Evolutionary conservation across 2,797 vertebrate genomes (phyloP).

Genomic region (Danionella dracula): DNA sequence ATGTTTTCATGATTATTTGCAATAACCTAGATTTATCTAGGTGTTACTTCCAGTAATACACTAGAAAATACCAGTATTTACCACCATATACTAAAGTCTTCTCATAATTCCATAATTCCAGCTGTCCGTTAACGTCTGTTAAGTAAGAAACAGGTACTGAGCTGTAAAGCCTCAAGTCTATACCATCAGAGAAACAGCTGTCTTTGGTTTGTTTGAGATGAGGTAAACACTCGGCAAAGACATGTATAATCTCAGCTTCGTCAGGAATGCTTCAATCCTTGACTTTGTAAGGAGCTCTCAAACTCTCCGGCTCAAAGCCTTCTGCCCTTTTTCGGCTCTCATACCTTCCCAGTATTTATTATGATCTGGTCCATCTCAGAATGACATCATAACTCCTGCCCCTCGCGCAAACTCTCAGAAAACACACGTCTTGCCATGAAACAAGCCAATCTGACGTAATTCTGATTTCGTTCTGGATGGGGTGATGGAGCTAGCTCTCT

Average conservation of each 20-base stretch:
- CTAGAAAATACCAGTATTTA: background rate
- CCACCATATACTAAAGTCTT: no score
- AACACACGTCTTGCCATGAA: constrained; percentile 55
- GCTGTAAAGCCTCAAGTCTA: no score
- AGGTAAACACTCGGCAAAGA: background rate
- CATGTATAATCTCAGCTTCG: constrained; percentile 26
- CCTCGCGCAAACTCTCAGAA: no score
- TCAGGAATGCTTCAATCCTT: constrained; percentile 41
- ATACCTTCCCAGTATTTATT: constrained; percentile 35
- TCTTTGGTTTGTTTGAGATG: background rate
- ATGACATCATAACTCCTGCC: no score
- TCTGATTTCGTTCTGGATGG: background rate
- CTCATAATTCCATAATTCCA: no score
- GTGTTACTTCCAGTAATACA: background rate
- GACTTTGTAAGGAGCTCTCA: constrained; percentile 53
- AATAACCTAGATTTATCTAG: no score
- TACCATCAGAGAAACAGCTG: no score
- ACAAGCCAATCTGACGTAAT: constrained; percentile 58
- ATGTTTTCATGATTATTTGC: no score
- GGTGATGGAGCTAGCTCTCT: constrained; percentile 39
- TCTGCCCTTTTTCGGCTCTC: constrained; percentile 69
- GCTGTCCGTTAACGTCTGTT: no score
- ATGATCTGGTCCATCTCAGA: background rate
- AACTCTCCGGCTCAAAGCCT: constrained; percentile 50
- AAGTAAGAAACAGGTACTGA: no score